Evolutionary conservation across 2,888 invertebrate genomes (phyloP), one percentile per base, ranked within the genome.

Genomic region (Dichetophora obliterata): DNA sequence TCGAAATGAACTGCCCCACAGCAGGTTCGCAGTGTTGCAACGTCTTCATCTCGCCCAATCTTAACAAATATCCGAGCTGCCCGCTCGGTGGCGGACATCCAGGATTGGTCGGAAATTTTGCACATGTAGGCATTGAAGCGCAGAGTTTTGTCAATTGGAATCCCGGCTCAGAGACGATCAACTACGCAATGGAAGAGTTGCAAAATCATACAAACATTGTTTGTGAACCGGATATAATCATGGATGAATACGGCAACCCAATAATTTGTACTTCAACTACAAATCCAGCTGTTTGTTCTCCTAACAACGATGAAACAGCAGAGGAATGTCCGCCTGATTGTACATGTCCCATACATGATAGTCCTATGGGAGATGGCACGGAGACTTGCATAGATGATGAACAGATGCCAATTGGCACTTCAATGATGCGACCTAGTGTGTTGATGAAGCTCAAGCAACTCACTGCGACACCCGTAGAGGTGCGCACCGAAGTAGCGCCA

Each of bases 91-190:
- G n/a, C 63, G 52, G 31, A 16, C 68, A 68, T 5, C 54, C 43
- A 5, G 43, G 43, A 1, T 11, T 43, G 43, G 43, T 43, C 14
- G 37, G 31, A 4, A 75, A 59, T 11, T 59, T 5, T 27, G 48
- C 68, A 2, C 37, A 69, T n/a, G 75, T 37, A 6, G 59, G 50
- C 34, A 61, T 69, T 9, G 75, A 48, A 16, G 54, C 52, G 4
- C 75, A 68, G 48, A 69, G 59, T 27, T 75, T 69, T 22, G 3
- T 48, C 19, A 75, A 70, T 3, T 75, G 75, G 75, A 19, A 61
- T 19, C 59, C 70, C n/a, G 61, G 66, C 27, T 37, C 34, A 50
- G 71, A 70, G 24, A n/a, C 70, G 3, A 37, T 57, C 19, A 59
- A 19, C 24, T 70, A 48, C 61, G 59, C 34, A 14, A 54, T 27